These are phyloP conservation scores for Micromys minutus DNA, from an alignment of 2,113 vertebrate species.

Conservation along the genomic window DNA sequence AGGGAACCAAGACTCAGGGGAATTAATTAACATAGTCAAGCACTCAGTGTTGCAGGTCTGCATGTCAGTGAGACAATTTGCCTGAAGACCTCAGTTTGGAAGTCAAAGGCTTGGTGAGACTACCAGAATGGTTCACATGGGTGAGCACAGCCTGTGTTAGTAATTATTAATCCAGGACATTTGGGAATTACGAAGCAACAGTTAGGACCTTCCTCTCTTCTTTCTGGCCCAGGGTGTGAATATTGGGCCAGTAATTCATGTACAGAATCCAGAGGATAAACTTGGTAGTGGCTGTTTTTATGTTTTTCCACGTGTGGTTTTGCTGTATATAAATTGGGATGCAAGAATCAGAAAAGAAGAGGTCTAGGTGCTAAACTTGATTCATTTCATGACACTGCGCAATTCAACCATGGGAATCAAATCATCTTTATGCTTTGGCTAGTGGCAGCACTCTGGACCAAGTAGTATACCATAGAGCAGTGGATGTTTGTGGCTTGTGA, in stretches of 20 bases:
- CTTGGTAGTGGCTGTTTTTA: constrained; percentile 48
- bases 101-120: not conserved
- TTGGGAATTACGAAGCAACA: not conserved
- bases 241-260: constrained; percentile 65
- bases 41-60: not conserved
- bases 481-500: not conserved
- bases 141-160: not conserved
- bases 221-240: constrained; percentile 66
- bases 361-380: constrained; percentile 60
- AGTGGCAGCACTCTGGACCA: not conserved
- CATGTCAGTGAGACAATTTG: not conserved
- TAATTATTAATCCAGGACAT: fast-evolving
- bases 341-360: constrained; percentile 39
- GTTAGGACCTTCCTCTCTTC: not conserved
- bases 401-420: not conserved
- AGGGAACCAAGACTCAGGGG: not conserved
- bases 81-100: not conserved
- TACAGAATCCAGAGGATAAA: constrained; percentile 70
- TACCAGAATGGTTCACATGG: not conserved
- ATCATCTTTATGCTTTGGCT: not conserved
- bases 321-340: constrained; percentile 74
- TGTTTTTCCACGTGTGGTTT: constrained; percentile 52
- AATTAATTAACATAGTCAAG: not conserved
- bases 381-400: constrained; percentile 53
- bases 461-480: not conserved